Percentiles rank a stretch among this genome's conserved stretches.
Evolutionary conservation across 92 coral and sea anemone species (phyloP).

Genomic region (Heliopora coerulea): DNA sequence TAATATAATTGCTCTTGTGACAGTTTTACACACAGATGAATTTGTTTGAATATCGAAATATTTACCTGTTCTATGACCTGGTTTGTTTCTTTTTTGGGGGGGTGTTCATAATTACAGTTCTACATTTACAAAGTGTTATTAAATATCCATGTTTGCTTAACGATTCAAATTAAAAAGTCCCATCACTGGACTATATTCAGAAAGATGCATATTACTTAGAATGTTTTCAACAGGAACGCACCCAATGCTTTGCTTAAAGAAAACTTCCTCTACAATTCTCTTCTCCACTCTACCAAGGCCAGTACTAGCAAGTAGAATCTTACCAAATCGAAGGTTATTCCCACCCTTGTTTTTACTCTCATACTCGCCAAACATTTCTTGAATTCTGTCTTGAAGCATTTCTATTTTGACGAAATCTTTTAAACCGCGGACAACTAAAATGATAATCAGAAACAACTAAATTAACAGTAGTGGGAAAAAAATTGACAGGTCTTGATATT

Average conservation of each 20-base stretch:
- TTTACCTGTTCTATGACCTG: too few species aligned
- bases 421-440: conserved; percentile 16
- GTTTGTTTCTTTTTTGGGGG: too few species aligned
- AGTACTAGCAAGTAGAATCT: conserved; percentile 75
- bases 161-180: too few species aligned
- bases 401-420: conserved; percentile 17
- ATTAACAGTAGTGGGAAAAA: too few species aligned
- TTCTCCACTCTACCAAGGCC: conserved; percentile 76
- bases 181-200: background rate
- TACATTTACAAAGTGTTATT: background rate
- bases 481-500: too few species aligned
- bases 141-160: background rate
- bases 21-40: too few species aligned
- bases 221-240: conserved; percentile 91
- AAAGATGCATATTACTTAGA: conserved; percentile 69
- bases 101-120: too few species aligned
- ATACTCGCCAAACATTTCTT: conserved; percentile 34
- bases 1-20: too few species aligned
- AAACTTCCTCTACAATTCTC: conserved; percentile 75
- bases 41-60: too few species aligned
- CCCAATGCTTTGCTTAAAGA: conserved; percentile 88
- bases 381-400: conserved; percentile 35
- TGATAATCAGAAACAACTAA: background rate
- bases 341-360: background rate
- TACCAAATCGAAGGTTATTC: conserved; percentile 73